Evolutionary conservation across 2,888 invertebrate species (phyloP), one percentile per base, ranked within the genome.

Genomic region (Cremastobaeus sp.): DNA sequence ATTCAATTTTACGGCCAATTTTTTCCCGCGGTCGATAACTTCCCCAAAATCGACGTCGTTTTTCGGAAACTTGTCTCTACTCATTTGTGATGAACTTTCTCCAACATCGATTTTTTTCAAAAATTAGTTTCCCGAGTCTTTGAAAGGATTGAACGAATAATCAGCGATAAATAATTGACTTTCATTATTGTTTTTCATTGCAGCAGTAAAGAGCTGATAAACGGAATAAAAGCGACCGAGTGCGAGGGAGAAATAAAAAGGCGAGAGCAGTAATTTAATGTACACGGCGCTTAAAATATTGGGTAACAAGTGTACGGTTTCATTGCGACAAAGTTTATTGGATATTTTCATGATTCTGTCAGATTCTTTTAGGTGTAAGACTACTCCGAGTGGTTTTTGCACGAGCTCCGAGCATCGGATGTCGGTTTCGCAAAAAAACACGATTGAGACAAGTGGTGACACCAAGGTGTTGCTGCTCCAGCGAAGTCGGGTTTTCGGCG

Each of bases 341-440:
- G 50, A 41, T 62, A 62, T 62, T 62, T 62, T 62, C 50, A 62
- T 32, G 60, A 62, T 37, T 60, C 41, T 62, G 60, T 62, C 39
- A 62, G 41, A 62, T 62, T 62, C 39, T 50, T 32, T 62, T 41
- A 50, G 18, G 14, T 37, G 60, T 50, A 60, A 60, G 47, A 28
- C 30, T 28, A 48, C 48, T 18, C 60, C 30, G 35, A 30, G 48
- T 28, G 48, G 45, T 35, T 48, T 60, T 30, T 48, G 39, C 48
- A 48, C 60, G 48, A 48, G 60, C 48, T 37, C 48, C 15, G 11
- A 39, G 60, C 48, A 37, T 60, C 60, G 60, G n/a, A 48, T 60
- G 35, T 47, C 48, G 43, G 25, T 35, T n/a, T 32, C 15, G 39
- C 17, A 34, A 34, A 43, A 55, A 50, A 52, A 32, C 14, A 8